These are phyloP conservation scores for Acromyrmex charruanus DNA, from an alignment of 1,140 invertebrate species.

Conservation along the genomic window DNA sequence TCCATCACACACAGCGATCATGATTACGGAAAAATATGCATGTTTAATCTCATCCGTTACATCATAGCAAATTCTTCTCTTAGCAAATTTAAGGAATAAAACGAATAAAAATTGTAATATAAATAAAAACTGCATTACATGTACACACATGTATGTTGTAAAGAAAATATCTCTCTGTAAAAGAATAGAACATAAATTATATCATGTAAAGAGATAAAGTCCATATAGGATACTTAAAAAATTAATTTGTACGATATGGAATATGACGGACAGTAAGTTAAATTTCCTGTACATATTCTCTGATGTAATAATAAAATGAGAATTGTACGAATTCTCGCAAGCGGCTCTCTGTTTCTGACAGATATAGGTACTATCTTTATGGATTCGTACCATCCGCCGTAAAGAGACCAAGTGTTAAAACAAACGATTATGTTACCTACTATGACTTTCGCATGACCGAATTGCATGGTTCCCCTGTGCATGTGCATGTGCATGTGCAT, in stretches of 20 bases:
- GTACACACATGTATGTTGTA: background rate
- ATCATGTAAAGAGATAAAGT: background rate
- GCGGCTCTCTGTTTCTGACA: background rate
- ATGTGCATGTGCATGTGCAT: background rate
- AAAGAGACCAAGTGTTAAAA: conserved; percentile 46
- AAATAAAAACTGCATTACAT: background rate
- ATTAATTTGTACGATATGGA: background rate
- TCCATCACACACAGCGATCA: background rate
- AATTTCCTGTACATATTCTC: background rate
- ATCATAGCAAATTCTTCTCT: background rate
- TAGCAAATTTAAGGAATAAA: background rate
- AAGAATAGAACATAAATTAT: background rate
- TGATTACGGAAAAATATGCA: conserved; percentile 3
- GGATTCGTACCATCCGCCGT: background rate
- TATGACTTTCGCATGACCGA: conserved; percentile 31
- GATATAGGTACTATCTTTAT: conserved; percentile 18
- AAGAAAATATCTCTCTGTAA: background rate
- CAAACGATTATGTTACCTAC: conserved; percentile 50
- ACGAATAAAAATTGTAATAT: background rate
- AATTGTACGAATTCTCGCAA: background rate
- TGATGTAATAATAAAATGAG: background rate
- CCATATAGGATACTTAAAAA: background rate
- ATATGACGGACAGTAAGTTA: background rate
- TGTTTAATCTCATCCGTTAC: background rate
- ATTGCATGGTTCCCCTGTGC: background rate